Evolutionary conservation across 2,113 vertebrate species (phyloP), one percentile per base, ranked within the genome.

Genomic region (Scomber colias): DNA sequence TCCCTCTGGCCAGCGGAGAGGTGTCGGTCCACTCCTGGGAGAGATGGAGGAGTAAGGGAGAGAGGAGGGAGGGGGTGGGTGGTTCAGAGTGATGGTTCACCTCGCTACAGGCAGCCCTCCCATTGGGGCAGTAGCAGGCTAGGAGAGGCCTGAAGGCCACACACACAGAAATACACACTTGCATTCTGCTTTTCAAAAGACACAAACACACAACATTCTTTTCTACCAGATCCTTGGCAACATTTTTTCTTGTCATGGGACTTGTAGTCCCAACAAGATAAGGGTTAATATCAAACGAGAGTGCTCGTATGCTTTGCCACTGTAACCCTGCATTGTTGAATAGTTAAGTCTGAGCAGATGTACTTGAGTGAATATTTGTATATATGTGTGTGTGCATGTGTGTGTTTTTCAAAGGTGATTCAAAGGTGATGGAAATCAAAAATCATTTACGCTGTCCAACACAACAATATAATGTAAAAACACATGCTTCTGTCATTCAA

Each of bases 261-360:
- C 74, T 72, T 46, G 40, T 53, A 84, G 83, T 92, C 91, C 91
- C 89, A 88, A 81, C 83, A 87, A 90, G 90, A 90, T 85, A 88
- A 89, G 92, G 92, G 92, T 94, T 94, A 92, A 93, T 91, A 93
- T 92, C 90, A 93, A 93, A 92, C 90, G 91, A 89, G 87, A 89
- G 84, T 85, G 87, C 68, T 72, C 44, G 71, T 87, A 82, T 85
- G 86, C 85, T 89, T 91, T 89, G 87, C 87, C 91, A 91, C 82
- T 48, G 67, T 90, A 87, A 92, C 92, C 93, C 80, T 79, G 81
- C 76, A 75, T 87, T 79, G 89, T 81, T 91, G 81, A 92, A 86
- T 87, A 91, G 89, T 92, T 87, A 87, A 84, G 90, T 79, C 71
- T 74, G 81, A 57, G 59, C 64, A 77, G 75, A 67, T 84, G 48